Evolutionary conservation across 2,113 vertebrate genomes (phyloP).

Genomic region (Callospermophilus lateralis): DNA sequence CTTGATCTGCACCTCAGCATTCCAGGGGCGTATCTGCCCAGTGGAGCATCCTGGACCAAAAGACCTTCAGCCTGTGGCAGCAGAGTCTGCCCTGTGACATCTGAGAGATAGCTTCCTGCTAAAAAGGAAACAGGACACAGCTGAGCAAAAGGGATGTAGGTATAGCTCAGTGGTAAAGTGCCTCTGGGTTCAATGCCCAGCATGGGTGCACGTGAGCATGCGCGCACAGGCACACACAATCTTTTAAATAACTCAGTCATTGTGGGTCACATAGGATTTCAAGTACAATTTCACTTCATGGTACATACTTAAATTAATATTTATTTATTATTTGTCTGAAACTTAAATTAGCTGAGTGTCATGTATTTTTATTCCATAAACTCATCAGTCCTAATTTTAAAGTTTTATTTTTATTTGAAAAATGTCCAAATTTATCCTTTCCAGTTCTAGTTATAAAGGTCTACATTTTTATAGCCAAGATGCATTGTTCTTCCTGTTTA

Average conservation of each 20-base stretch:
- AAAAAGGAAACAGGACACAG: neutral
- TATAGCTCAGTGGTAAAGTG: too few relatives aligned
- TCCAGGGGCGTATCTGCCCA: neutral
- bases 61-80: neutral
- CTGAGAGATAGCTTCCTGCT: neutral
- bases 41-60: neutral
- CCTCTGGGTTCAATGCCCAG: too few relatives aligned
- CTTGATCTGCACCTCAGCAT: neutral
- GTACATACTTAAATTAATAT: neutral
- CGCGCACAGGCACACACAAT: too few relatives aligned
- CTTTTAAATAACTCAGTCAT: neutral
- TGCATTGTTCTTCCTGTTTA: neutral
- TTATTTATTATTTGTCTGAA: conserved; percentile 1
- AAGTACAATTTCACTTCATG: neutral
- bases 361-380: conserved; percentile 14
- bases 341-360: neutral
- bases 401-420: neutral
- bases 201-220: too few relatives aligned
- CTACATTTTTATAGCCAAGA: neutral
- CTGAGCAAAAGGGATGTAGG: neutral
- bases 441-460: neutral
- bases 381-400: neutral
- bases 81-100: neutral
- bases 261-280: neutral
- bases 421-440: conserved; percentile 20